Conservation (phyloP, 2,113 vertebrate genomes). For the Chaenocephalus aceratus region DNA sequence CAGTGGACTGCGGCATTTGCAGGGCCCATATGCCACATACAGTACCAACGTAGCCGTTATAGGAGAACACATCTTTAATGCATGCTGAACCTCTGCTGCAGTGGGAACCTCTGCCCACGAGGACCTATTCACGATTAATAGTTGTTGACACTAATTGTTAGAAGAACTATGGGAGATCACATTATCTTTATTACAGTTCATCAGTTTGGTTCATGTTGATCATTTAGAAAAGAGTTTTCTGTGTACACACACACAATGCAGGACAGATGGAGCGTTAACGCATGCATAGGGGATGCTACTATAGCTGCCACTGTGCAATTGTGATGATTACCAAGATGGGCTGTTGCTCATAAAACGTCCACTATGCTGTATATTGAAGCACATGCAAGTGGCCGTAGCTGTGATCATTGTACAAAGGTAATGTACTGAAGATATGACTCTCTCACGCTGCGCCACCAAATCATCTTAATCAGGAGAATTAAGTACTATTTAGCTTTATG, state of each 20-base stretch:
- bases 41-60: slow-evolving; percentile 34
- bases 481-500: not conserved
- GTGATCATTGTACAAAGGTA: not conserved
- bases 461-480: not conserved
- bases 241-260: not conserved
- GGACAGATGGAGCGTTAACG: slow-evolving; percentile 43
- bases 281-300: not conserved
- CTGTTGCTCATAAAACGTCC: slow-evolving; percentile 1
- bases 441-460: slow-evolving; percentile 9
- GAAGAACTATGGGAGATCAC: slow-evolving; percentile 18
- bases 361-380: not conserved
- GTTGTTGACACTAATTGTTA: not conserved
- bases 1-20: slow-evolving; percentile 74
- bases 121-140: slow-evolving; percentile 31
- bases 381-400: not conserved
- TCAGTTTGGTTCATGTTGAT: slow-evolving; percentile 17
- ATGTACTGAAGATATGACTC: not conserved
- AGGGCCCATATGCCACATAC: slow-evolving; percentile 59
- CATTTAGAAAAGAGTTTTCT: not conserved
- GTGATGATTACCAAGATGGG: slow-evolving; percentile 24
- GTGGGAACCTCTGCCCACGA: slow-evolving; percentile 27
- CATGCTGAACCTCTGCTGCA: slow-evolving; percentile 46
- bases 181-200: slow-evolving; percentile 25
- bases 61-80: slow-evolving; percentile 39
- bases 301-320: not conserved